Conservation (phyloP, 2,113 vertebrate genomes). For the Okapia johnstoni region DNA sequence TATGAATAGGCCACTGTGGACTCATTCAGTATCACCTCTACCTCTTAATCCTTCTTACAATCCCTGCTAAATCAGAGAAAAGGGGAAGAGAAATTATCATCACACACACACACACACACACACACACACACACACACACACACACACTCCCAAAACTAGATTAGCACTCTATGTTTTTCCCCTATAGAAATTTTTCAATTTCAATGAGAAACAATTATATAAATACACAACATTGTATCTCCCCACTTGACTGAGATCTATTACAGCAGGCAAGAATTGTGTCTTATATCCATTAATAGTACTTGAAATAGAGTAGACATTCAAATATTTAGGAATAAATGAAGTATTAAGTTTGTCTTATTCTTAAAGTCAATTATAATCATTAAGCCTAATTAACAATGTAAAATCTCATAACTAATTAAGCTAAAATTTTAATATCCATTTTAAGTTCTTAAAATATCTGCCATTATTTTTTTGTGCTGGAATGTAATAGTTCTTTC, state of each 20-base stretch:
- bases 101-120: background rate
- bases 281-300: background rate
- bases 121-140: background rate
- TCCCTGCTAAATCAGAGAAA: background rate
- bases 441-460: background rate
- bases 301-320: background rate
- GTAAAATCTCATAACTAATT: background rate
- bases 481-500: background rate
- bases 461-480: background rate
- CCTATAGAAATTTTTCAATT: background rate
- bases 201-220: background rate
- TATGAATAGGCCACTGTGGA: background rate
- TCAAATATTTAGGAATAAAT: background rate
- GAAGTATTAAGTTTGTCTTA: background rate
- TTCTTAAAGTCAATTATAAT: background rate
- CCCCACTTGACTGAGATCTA: background rate
- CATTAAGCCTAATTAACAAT: background rate
- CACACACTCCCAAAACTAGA: background rate
- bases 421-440: background rate
- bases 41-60: background rate
- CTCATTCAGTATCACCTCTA: background rate
- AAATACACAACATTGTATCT: background rate
- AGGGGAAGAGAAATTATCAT: background rate
- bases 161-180: background rate
- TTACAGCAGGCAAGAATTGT: background rate